A percentile compares a stretch with the other conserved stretches of the same genome.
Evolutionary conservation across 35 echinoderm and acorn worm genomes (phyloP).

Genomic region (Acanthaster planci): DNA sequence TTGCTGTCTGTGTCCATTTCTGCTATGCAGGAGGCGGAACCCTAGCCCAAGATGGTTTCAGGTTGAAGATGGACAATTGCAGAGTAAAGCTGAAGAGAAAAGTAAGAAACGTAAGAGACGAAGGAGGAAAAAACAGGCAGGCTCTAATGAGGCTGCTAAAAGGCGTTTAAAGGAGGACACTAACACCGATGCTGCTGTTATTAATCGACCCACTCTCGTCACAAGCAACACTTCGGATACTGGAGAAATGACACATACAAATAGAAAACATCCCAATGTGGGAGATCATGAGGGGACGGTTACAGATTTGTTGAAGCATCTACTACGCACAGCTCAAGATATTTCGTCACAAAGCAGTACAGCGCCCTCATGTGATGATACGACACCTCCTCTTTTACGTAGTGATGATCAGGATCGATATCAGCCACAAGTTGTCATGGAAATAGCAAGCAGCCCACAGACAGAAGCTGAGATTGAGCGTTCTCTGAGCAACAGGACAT

Average conservation of each 20-base stretch:
- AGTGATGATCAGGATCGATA: background rate
- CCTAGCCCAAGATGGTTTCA: background rate
- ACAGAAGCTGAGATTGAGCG: background rate
- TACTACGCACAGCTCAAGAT: background rate
- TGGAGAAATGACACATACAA: background rate
- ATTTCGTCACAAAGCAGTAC: background rate
- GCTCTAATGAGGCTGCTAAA: background rate
- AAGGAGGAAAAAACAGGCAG: background rate
- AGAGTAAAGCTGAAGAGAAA: background rate
- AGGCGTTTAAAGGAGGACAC: background rate
- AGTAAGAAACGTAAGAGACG: background rate
- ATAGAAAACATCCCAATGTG: background rate
- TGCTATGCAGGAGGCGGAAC: background rate
- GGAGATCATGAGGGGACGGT: background rate
- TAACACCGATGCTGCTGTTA: background rate
- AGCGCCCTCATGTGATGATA: background rate
- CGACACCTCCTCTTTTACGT: constrained; percentile 4
- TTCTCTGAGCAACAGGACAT: background rate
- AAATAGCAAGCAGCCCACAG: background rate
- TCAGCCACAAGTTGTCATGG: constrained; percentile 1
- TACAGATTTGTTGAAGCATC: background rate
- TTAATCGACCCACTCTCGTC: background rate
- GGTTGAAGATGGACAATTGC: background rate
- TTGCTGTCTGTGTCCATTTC: no score
- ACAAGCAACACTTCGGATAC: background rate